phyloP scores from a whole-genome alignment of 2,888 invertebrate genomes.

The Tenodera sinensis region DNA sequence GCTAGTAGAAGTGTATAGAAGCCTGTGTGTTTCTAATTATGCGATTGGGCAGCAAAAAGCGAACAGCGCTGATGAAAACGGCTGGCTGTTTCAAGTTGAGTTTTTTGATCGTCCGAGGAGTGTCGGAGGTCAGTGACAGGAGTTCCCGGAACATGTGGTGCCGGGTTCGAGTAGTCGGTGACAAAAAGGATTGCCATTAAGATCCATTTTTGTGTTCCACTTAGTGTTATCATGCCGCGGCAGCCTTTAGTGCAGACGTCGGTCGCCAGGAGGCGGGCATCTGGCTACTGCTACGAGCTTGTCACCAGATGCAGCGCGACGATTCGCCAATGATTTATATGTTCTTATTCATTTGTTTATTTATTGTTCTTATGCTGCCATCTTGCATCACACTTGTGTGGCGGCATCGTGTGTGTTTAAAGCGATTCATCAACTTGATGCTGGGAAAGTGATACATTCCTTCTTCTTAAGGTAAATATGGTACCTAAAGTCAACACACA shows the following conservation, averaged over 20 bases:
- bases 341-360: not conserved
- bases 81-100: too few species aligned
- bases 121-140: not conserved
- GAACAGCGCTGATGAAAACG: too few species aligned
- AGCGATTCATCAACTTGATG: too few species aligned
- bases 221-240: not conserved
- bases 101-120: not conserved
- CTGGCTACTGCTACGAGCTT: not conserved
- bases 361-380: not conserved
- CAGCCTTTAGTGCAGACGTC: not conserved
- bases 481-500: too few species aligned
- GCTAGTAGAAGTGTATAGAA: too few species aligned
- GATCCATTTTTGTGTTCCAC: not conserved
- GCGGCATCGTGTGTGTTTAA: not conserved
- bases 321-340: not conserved
- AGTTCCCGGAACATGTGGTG: not conserved
- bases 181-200: not conserved
- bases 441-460: too few species aligned
- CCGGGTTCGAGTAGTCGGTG: not conserved
- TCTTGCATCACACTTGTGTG: not conserved
- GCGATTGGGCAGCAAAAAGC: too few species aligned
- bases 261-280: not conserved
- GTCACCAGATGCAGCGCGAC: not conserved
- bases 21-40: too few species aligned
- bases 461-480: too few species aligned